Base-by-base conservation (phyloP, 2,888 invertebrate species). In the Lasioglossum malachurum region DNA sequence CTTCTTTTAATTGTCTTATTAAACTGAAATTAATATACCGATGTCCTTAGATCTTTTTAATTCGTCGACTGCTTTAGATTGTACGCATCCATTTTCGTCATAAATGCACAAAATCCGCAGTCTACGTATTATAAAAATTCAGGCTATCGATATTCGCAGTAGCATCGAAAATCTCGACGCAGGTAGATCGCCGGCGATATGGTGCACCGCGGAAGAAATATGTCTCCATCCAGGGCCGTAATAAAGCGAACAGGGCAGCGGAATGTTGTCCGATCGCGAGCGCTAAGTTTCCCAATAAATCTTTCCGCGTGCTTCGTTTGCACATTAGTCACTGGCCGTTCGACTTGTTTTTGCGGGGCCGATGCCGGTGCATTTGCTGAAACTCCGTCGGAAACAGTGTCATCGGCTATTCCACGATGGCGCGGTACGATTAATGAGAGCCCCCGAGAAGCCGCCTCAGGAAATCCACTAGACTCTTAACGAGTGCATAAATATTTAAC, bases 401-500 rank as follows among this genome's bases (percentile, higher is more conserved):
- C 86, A 78, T 83, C 83, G 82, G 23, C 53, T 67, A 69, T 82
- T 76, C 31, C 74, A 41, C 19, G 87, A 83, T 87, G 74, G 77
- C 53, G 67, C 49, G 49, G 23, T 2, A 83, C 87, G 87, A 87
- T 87, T 87, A 87, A 83, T 87, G 86, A 69, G 75, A 60, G 38
- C 31, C 41, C 31, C 49, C 31, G 69, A 67, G 35, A 7, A 77
- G 72, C 60, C 82, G 64, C 57, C 60, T 82, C 80, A 75, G 79
- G 86, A 86, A 86, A 80, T 80, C 77, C 80, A 82, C 76, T 80
- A 71, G 79, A 75, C 75, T 83, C 77, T 64, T 87, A 80, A 86
- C 87, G 86, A 86, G 80, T 83, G 83, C 72, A 86, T 87, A 79
- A 86, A 87, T 87, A 86, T 86, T 86, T 87, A 83, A 86, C 82